These are phyloP conservation scores for Salvelinus sp. DNA, from an alignment of 2,113 vertebrate genomes.

Conservation along the genomic window DNA sequence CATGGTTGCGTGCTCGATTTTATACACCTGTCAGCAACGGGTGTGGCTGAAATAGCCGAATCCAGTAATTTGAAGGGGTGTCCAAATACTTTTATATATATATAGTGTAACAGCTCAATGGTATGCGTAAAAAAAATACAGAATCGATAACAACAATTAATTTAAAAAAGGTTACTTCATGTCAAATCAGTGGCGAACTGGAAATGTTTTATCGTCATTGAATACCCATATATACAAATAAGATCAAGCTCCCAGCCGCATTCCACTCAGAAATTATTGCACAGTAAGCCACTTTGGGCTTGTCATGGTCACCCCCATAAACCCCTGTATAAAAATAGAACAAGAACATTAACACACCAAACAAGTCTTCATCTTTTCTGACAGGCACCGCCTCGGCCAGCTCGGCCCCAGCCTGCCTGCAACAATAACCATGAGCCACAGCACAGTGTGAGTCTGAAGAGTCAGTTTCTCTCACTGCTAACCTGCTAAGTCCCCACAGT, in stretches of 20 bases:
- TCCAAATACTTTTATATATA: no score
- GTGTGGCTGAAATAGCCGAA: no score
- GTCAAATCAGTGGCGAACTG: slow-evolving; percentile 66
- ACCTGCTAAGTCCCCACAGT: slow-evolving; percentile 36
- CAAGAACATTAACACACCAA: slow-evolving; percentile 81
- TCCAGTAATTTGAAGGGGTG: no score
- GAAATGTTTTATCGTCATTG: slow-evolving; percentile 63
- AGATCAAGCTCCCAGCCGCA: slow-evolving; percentile 75
- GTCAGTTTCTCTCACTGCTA: slow-evolving; percentile 42
- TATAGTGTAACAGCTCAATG: slow-evolving; percentile 74
- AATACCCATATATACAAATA: slow-evolving; percentile 74
- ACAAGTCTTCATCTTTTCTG: slow-evolving; percentile 73
- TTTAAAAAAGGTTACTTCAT: slow-evolving; percentile 52
- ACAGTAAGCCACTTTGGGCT: slow-evolving; percentile 89
- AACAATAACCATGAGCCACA: slow-evolving; percentile 53
- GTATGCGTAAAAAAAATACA: slow-evolving; percentile 67
- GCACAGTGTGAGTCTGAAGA: slow-evolving; percentile 53
- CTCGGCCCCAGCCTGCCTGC: slow-evolving; percentile 49
- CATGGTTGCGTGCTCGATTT: no score
- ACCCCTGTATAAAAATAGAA: slow-evolving; percentile 86
- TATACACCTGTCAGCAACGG: no score
- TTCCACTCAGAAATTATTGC: slow-evolving; percentile 90
- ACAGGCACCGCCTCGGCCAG: slow-evolving; percentile 67
- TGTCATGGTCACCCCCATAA: slow-evolving; percentile 80
- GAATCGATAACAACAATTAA: slow-evolving; percentile 23